A percentile compares a stretch with the other conserved stretches of the same genome.
These are phyloP conservation scores for Microcebus lehilahytsara DNA, from an alignment of 2,113 vertebrate genomes.

Conservation along the genomic window DNA sequence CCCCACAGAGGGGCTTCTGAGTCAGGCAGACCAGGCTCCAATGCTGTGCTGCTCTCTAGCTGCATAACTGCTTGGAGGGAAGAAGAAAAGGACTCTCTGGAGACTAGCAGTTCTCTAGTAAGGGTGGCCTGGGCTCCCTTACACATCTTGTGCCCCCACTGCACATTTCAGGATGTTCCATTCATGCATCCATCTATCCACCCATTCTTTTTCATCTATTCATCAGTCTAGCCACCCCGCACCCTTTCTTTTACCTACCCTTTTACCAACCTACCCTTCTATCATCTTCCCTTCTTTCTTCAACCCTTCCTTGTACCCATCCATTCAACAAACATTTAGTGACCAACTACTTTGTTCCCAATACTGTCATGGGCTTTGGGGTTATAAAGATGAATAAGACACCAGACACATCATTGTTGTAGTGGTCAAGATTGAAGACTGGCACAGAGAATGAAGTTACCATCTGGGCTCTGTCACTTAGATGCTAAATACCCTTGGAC, in stretches of 20 bases:
- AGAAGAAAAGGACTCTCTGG: background rate
- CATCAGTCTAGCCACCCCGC: background rate
- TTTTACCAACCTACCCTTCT: background rate
- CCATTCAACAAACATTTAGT: background rate
- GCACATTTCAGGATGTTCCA: background rate
- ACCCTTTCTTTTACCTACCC: background rate
- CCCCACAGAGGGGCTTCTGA: background rate
- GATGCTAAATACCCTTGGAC: background rate
- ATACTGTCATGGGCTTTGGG: background rate
- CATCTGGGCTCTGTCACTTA: background rate
- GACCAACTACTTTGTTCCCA: background rate
- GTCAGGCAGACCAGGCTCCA: background rate
- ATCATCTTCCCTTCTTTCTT: background rate
- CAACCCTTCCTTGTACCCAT: background rate
- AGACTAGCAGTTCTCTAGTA: background rate
- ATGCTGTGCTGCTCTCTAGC: background rate
- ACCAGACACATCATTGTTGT: background rate
- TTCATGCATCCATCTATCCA: background rate
- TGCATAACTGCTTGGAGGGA: background rate
- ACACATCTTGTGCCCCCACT: background rate
- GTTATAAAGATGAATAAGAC: slow-evolving; percentile 1
- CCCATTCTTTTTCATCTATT: rapidly evolving
- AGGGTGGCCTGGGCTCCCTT: background rate
- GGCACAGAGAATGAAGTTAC: background rate
- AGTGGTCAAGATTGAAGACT: background rate